Evolutionary conservation across 2,888 invertebrate genomes (phyloP), one percentile per base, ranked within the genome.

Genomic region (Drosophila yooni): DNA sequence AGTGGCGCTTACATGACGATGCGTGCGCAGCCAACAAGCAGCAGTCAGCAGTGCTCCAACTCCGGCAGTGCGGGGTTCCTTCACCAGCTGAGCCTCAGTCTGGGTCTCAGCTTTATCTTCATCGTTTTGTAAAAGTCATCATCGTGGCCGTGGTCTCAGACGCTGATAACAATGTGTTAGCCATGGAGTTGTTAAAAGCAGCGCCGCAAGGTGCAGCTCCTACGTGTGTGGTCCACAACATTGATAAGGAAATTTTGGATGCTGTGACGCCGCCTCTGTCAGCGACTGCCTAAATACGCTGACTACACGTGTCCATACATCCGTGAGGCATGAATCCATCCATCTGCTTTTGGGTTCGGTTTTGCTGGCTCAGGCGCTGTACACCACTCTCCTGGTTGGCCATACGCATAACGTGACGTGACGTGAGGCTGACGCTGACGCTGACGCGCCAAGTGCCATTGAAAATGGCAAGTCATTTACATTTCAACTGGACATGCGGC

Each of bases 1-100:
- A 88, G 88, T 88, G 88, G 88, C 88, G 88, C 88, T 90, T 90
- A 89, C 89, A 87, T 87, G 90, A 86, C 85, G 88, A 90, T 90
- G 87, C 90, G 83, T 90, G 90, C 84, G 62, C 90, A 89, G 73
- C 89, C 90, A 90, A 86, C 90, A 70, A 87, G 79, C 83, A 75
- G 72, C 86, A 56, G 53, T 43, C 58, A 54, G 59, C 60, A 54
- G 15, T 40, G 64, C 62, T 63, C 43, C 80, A 65, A 52, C 68
- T 38, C 56, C 18, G 11, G 18, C 54, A 36, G 36, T n/a, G 27
- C 66, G 10, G 29, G 15, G 43, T 46, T 62, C 50, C 53, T 61
- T 18, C 59, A 36, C 34, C 57, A 57, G 62, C 33, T 57, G 33
- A 62, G 48, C 34, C 34, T 43, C 27, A n/a, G 54, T 54, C 54